These are phyloP conservation scores for Bovichtus variegatus DNA, from an alignment of 2,797 vertebrate genomes.

Conservation along the genomic window DNA sequence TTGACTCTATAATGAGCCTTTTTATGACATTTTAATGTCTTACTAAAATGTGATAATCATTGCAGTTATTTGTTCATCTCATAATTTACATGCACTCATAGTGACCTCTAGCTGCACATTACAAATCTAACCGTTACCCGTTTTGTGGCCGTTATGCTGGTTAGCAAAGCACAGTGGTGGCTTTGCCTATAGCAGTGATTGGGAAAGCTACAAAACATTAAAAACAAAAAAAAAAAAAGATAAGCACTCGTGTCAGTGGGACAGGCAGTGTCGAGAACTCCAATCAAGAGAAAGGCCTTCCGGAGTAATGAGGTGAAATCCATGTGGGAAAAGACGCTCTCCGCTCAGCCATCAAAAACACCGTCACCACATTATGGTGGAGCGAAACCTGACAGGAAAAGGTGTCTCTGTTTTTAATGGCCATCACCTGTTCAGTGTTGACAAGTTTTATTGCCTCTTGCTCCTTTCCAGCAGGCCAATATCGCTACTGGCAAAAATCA, in stretches of 20 bases:
- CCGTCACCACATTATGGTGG: constrained; percentile 26
- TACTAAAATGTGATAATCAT: constrained; percentile 19
- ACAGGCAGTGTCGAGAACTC: constrained; percentile 37
- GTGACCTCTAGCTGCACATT: neutral
- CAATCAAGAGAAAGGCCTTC: constrained; percentile 59
- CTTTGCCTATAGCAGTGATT: neutral
- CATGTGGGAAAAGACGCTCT: constrained; percentile 39
- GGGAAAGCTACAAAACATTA: too few species aligned
- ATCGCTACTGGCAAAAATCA: constrained; percentile 18
- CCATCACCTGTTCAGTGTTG: constrained; percentile 71
- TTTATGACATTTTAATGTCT: constrained; percentile 16
- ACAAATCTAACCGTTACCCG: neutral
- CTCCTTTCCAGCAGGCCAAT: constrained; percentile 28
- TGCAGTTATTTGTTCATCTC: constrained; percentile 13
- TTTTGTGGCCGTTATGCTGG: neutral
- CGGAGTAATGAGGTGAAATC: constrained; percentile 49
- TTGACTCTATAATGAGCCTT: neutral
- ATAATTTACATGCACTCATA: neutral
- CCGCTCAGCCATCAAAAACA: constrained; percentile 7
- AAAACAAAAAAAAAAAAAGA: constrained; percentile 7
- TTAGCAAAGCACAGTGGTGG: neutral
- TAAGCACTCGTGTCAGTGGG: constrained; percentile 24
- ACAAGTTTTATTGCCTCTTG: constrained; percentile 55
- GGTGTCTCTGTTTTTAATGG: constrained; percentile 76
- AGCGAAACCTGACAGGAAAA: constrained; percentile 70